Evolutionary conservation across 2,888 invertebrate species (phyloP).

Genomic region (Aphrophora alni): DNA sequence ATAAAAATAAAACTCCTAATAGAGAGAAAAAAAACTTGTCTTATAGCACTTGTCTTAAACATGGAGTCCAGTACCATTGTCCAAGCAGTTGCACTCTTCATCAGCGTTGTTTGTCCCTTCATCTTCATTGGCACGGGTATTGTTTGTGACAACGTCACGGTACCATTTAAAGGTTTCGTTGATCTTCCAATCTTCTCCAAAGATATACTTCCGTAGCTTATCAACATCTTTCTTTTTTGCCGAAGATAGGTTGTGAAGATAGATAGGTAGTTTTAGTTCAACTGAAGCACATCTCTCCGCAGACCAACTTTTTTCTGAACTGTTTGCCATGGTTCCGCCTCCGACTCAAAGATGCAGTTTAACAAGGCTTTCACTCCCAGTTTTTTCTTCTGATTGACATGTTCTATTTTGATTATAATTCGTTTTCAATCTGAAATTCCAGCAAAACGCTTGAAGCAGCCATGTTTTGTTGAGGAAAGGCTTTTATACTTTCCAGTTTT

Average conservation of each 20-base stretch:
- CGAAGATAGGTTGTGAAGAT: not conserved
- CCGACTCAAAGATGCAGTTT: slow-evolving; percentile 3
- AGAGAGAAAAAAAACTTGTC: too few species aligned
- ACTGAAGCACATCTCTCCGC: slow-evolving; percentile 3
- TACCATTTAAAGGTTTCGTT: too few species aligned
- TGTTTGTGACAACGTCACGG: too few species aligned
- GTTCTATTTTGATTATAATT: not conserved
- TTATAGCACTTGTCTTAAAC: too few species aligned
- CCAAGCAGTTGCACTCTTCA: too few species aligned
- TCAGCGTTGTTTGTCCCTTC: too few species aligned
- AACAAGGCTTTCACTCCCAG: slow-evolving; percentile 6
- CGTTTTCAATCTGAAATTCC: slow-evolving; percentile 15
- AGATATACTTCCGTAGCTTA: too few species aligned
- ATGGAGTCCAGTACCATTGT: too few species aligned
- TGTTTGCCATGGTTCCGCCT: slow-evolving; percentile 9
- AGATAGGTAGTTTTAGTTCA: not conserved
- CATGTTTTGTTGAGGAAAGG: slow-evolving; percentile 6
- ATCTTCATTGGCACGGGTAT: too few species aligned
- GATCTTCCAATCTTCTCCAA: too few species aligned
- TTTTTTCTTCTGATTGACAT: not conserved
- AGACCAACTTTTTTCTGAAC: slow-evolving; percentile 11
- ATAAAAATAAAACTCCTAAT: too few species aligned
- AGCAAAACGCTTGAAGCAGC: slow-evolving; percentile 11
- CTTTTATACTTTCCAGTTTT: slow-evolving; percentile 6
- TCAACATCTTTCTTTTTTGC: not conserved